Evolutionary conservation across 1,140 invertebrate species (phyloP).

Genomic region (Anoplophora glabripennis): DNA sequence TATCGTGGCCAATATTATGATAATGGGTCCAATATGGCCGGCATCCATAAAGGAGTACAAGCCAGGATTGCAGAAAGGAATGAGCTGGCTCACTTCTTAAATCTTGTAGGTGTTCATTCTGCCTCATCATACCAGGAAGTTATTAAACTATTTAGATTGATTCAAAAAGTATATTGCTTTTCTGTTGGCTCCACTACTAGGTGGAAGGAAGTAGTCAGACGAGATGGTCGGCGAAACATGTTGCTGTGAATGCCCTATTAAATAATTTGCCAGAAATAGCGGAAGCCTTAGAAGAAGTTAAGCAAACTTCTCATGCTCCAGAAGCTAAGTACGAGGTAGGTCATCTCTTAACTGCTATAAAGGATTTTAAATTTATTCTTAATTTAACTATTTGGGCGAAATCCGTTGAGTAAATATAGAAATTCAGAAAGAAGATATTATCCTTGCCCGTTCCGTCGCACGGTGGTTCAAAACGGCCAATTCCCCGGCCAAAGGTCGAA

Average conservation of each 20-base stretch:
- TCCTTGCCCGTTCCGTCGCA: slow-evolving; percentile 5
- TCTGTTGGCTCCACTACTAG: slow-evolving; percentile 15
- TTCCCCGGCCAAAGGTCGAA: no score
- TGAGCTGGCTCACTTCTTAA: slow-evolving; percentile 17
- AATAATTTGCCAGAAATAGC: slow-evolving; percentile 17
- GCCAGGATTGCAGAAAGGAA: neutral
- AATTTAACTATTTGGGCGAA: slow-evolving; percentile 17
- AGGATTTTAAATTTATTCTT: slow-evolving; percentile 18
- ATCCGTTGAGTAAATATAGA: slow-evolving; percentile 6
- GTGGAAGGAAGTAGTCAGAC: slow-evolving; percentile 16
- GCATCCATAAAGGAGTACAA: neutral
- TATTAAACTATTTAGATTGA: slow-evolving; percentile 10
- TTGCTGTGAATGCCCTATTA: slow-evolving; percentile 18
- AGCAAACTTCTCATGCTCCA: neutral
- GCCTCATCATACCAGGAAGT: slow-evolving; percentile 11
- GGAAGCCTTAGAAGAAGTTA: slow-evolving; percentile 16
- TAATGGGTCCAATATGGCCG: slow-evolving; percentile 5
- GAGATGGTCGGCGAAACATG: slow-evolving; percentile 16
- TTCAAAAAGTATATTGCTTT: slow-evolving; percentile 15
- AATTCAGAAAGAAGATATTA: slow-evolving; percentile 13
- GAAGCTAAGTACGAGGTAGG: slow-evolving; percentile 9
- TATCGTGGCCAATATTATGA: slow-evolving; percentile 3
- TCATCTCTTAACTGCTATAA: slow-evolving; percentile 3
- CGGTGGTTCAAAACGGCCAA: no score
- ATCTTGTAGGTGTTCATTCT: slow-evolving; percentile 11